Base-by-base conservation (phyloP, 2,797 vertebrate species). In the Netta rufina region DNA sequence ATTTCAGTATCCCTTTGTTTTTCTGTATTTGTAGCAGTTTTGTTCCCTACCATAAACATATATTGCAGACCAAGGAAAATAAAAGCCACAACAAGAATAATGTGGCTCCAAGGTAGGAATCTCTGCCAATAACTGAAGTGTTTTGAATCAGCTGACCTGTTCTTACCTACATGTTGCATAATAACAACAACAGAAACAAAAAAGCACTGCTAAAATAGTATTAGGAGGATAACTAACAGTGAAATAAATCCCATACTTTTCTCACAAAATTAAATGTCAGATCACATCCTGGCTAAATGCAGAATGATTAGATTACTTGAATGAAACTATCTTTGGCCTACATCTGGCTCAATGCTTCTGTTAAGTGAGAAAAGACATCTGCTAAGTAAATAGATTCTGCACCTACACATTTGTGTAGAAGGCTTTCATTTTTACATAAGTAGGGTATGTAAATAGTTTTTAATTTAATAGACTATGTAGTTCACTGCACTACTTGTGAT, bases 291-390 rank as follows among this genome's bases (percentile, higher is more conserved):
- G 20, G 33, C 87, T 79, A 89, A 87, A 89, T 60, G 75, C 67
- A 84, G 25, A 67, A 70, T 47, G 92, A 96, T 89, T 27, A 28
- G 53, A 75, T 72, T 72, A 70, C 64, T 81, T 81, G 30, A 75
- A 36, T 69, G 14, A 65, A 93, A 69, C 7, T 45, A 4, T 67
- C 51, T 70, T 84, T 70, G 11, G 36, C 4, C 94, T 54, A 49
- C 21, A 83, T 92, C 36, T 95, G 38, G 32, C 84, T 96, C 78
- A 72, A 25, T 53, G 67, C 92, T 95, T 84, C 83, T 70, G 8
- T 90, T 80, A 85, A 84, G 51, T 83, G 47, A 80, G 39, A 92
- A 80, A 10, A 64, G 13, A 60, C 27, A 39, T 70, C 30, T 33
- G 2, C 64, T 45, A 64, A 86, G 38, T 86, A 66, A 36, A 67